Evolutionary conservation across 2,113 vertebrate species (phyloP).

Genomic region (Poeciliopsis occidentalis): DNA sequence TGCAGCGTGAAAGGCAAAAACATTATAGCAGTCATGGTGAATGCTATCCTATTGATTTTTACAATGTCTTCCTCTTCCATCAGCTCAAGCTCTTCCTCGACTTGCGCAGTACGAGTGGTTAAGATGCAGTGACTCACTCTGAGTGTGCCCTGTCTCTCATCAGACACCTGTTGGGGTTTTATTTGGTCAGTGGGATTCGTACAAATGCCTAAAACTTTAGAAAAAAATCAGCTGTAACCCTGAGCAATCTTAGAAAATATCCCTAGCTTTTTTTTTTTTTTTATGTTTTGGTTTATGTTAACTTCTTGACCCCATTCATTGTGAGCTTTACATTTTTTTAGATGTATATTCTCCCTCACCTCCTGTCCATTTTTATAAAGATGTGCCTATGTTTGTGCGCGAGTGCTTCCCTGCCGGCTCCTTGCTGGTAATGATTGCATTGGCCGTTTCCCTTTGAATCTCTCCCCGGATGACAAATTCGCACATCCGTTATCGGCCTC

Average conservation of each 20-base stretch:
- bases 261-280: constrained; percentile 2
- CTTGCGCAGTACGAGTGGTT: constrained; percentile 14
- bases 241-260: constrained; percentile 11
- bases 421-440: constrained; percentile 60
- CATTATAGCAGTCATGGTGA: background rate
- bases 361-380: constrained; percentile 51
- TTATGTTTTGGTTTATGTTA: constrained; percentile 15
- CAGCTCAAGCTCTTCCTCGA: constrained; percentile 31
- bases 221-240: constrained; percentile 29
- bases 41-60: background rate
- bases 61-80: constrained; percentile 22
- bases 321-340: constrained; percentile 28
- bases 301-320: constrained; percentile 25
- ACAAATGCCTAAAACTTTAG: constrained; percentile 24
- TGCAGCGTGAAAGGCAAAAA: background rate
- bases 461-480: constrained; percentile 68
- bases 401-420: constrained; percentile 51
- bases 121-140: constrained; percentile 31
- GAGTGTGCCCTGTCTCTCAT: constrained; percentile 19
- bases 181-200: constrained; percentile 43
- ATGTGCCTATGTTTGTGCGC: constrained; percentile 43
- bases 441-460: constrained; percentile 60
- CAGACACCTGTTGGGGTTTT: constrained; percentile 65
- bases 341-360: constrained; percentile 26
- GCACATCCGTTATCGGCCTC: constrained; percentile 65